Evolutionary conservation across 2,888 invertebrate genomes (phyloP).

Genomic region (Allacma fusca): DNA sequence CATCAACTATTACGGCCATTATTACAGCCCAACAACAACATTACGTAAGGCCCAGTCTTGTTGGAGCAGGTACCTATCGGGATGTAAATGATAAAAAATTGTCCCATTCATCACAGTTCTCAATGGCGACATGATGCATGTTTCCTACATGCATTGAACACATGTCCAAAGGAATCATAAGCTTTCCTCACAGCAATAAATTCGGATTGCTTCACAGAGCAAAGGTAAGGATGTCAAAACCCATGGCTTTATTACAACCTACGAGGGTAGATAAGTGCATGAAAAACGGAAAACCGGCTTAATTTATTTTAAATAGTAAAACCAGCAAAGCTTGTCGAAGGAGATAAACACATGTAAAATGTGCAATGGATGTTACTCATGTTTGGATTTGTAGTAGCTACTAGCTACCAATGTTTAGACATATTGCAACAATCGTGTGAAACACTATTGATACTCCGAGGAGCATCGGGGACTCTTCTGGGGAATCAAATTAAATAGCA

Average conservation of each 20-base stretch:
- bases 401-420: not conserved
- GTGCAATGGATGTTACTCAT: slow-evolving; percentile 1
- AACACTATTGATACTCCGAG: not conserved
- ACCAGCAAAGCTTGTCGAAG: slow-evolving; percentile 16
- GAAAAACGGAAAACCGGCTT: slow-evolving; percentile 12
- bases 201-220: not conserved
- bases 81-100: too few relatives aligned
- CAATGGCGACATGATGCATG: not conserved
- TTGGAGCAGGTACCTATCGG: too few relatives aligned
- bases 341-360: slow-evolving; percentile 16
- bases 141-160: not conserved
- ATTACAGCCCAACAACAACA: too few relatives aligned
- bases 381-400: not conserved
- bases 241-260: not conserved
- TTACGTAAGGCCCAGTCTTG: too few relatives aligned
- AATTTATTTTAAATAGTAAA: slow-evolving; percentile 16
- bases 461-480: too few relatives aligned
- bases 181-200: slow-evolving; percentile 7
- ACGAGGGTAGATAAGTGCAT: not conserved
- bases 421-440: slow-evolving; percentile 9
- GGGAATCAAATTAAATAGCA: too few relatives aligned
- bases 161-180: not conserved
- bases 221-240: slow-evolving; percentile 4
- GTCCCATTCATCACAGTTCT: not conserved
- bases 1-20: too few relatives aligned